phyloP scores from a whole-genome alignment of 2,113 vertebrate genomes.

The Fregetta grallaria region DNA sequence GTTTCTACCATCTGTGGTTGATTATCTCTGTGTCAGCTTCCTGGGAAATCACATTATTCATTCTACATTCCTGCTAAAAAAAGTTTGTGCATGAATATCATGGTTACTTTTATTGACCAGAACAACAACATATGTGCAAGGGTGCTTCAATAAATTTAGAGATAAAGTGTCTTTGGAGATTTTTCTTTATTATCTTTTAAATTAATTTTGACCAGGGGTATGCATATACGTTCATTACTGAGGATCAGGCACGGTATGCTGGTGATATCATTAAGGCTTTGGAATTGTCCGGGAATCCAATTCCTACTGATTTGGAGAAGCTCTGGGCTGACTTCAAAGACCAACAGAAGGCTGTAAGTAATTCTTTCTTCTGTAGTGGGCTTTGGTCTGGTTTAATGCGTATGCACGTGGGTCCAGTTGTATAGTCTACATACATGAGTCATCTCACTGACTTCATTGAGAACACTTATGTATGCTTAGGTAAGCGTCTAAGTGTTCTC shows the following conservation, averaged over 20 bases:
- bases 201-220: slow-evolving; percentile 79
- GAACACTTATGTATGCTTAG: fast-evolving
- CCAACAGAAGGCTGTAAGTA: slow-evolving; percentile 92
- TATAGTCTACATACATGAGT: neutral
- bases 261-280: slow-evolving; percentile 98
- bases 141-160: neutral
- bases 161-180: neutral
- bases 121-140: neutral
- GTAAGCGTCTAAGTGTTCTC: neutral
- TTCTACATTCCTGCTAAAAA: neutral
- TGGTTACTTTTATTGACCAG: neutral
- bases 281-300: slow-evolving; percentile 87
- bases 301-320: slow-evolving; percentile 90
- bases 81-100: neutral
- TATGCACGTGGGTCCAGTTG: neutral
- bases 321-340: slow-evolving; percentile 97
- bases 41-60: neutral
- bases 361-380: neutral
- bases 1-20: neutral
- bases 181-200: neutral
- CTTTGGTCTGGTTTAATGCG: neutral
- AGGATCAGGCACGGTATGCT: slow-evolving; percentile 91
- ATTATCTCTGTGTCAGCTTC: neutral
- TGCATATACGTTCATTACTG: slow-evolving; percentile 97
- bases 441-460: neutral